These are phyloP conservation scores for Vireo griseus DNA, from an alignment of 2,797 vertebrate genomes.

Conservation along the genomic window DNA sequence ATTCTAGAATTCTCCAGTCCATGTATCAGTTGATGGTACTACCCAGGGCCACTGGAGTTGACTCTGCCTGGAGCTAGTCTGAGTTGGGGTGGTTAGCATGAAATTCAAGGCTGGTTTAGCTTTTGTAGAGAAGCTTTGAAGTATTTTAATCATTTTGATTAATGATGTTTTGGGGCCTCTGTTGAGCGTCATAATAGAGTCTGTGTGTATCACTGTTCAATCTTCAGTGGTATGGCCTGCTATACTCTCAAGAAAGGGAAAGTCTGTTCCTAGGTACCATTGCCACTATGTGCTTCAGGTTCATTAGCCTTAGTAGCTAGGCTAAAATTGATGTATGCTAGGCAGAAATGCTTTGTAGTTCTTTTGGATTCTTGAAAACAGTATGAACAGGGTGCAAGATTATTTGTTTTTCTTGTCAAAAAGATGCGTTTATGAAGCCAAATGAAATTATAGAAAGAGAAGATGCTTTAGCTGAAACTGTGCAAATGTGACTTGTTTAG, in stretches of 20 bases:
- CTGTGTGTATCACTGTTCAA: not conserved
- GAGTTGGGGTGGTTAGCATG: not conserved
- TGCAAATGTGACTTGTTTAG: not conserved
- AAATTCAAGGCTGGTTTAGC: not conserved
- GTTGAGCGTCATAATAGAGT: not conserved
- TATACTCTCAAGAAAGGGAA: not conserved
- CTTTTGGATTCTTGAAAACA: not conserved
- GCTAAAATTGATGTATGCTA: not conserved
- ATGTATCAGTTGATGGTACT: fast-evolving
- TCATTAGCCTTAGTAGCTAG: not conserved
- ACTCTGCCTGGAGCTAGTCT: not conserved
- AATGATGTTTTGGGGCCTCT: not conserved
- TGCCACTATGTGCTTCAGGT: not conserved
- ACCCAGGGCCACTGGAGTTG: not conserved
- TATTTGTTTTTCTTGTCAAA: not conserved
- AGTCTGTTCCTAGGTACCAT: not conserved
- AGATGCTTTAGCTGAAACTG: not conserved
- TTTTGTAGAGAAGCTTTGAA: not conserved
- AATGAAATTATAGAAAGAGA: not conserved
- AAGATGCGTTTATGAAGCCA: not conserved
- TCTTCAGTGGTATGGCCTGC: not conserved
- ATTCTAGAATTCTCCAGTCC: not conserved
- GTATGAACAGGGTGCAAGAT: not conserved
- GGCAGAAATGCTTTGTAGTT: not conserved
- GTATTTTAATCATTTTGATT: not conserved